These are phyloP conservation scores for Ailurus styani DNA, from an alignment of 2,113 vertebrate genomes.

Conservation along the genomic window DNA sequence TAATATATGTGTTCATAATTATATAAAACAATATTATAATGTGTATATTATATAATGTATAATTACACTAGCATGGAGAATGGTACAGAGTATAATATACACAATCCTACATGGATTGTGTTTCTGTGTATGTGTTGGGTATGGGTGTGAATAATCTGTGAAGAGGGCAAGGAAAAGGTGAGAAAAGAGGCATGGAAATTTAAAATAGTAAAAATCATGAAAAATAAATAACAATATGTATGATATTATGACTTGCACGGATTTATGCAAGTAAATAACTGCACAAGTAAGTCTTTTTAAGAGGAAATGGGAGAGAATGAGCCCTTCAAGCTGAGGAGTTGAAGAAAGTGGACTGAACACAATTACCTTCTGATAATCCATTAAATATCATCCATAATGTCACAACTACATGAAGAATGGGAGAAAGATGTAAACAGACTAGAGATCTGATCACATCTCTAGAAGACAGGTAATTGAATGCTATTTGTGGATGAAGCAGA, in stretches of 20 bases:
- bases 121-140: neutral
- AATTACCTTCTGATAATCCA: neutral
- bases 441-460: neutral
- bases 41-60: neutral
- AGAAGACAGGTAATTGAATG: neutral
- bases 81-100: neutral
- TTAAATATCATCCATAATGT: neutral
- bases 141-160: neutral
- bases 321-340: neutral
- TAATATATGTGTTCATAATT: neutral
- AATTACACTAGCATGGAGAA: neutral
- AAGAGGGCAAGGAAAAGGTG: accelerated
- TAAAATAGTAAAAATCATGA: neutral
- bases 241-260: neutral
- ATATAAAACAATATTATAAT: neutral
- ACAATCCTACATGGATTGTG: neutral
- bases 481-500: neutral
- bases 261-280: neutral
- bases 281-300: neutral
- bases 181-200: neutral
- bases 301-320: neutral
- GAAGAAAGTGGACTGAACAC: neutral
- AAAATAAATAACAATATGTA: neutral
- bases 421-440: neutral
- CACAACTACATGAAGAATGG: neutral